Evolutionary conservation across 2,113 vertebrate genomes (phyloP), one percentile per base, ranked within the genome.

Genomic region (Eretmochelys imbricata): DNA sequence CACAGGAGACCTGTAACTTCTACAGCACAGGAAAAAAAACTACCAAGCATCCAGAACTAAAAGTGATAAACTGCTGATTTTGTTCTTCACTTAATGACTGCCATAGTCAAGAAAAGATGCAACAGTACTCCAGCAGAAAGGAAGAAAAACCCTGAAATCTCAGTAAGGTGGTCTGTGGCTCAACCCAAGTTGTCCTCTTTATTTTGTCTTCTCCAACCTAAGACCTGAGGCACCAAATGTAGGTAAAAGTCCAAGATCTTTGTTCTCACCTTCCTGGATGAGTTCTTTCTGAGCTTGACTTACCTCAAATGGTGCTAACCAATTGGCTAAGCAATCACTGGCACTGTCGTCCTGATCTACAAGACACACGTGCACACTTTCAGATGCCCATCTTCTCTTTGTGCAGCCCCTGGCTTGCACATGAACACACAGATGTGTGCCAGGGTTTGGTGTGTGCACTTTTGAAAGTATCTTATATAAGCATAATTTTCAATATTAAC

Each of bases 41-140:
- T 29, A 96, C 85, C 49, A 93, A 94, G 84, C 50, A 92, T 53
- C 35, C 51, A 59, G 29, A 55, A 59, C 69, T 83, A 78, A 80
- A 93, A 78, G 17, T 83, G 50, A 57, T 92, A 96, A 96, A 94
- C 85, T 85, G 91, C 95, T 90, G 42, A 79, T 95, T 79, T 89
- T 84, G 1, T 86, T 91, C 2, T 69, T 76, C 19, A 42, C 31
- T 57, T 94, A 90, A 90, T 81, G 48, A 94, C 54, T 31, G 76
- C 48, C 75, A 1, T 42, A 25, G 92, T 83, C 59, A 94, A 85
- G 59, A 24, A 82, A 93, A 90, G 62, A 75, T 55, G 38, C 51
- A 94, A 48, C 48, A 85, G 24, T 9, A 85, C 46, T 72, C 10
- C 50, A 79, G 0, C 0, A 84, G n/a, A 75, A 88, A 54, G 80